Base-by-base conservation (phyloP, 2,888 invertebrate species). In the Acrobasis suavella region DNA sequence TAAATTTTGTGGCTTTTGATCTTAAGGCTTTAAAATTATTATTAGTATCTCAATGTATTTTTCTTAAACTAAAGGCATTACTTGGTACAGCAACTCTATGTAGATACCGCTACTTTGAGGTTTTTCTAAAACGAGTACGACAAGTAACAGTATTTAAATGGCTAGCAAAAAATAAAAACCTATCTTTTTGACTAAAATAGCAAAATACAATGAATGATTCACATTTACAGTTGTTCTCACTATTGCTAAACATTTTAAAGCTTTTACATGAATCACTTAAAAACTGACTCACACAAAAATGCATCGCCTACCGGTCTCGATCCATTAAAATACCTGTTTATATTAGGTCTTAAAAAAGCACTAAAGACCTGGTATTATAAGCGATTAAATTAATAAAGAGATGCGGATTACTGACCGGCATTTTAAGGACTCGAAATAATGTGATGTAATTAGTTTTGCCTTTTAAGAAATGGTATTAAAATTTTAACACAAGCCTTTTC, bases 261-360 rank as follows among this genome's bases (percentile, higher is more conserved):
- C 15, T 50, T 59, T 59, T 38, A 16, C 16, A 51, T 14, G 59
- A 50, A 60, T 60, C 59, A 50, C 9, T 14, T 39, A 16, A 49
- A 50, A 50, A 50, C 15, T 59, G 50, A 55, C 17, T 55, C 55
- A 55, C 50, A 38, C 50, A 60, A 38, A 60, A 50, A 60, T 50
- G 17, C 59, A 60, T 38, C 42, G 56, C 42, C 56, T 42, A 38
- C 56, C 56, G 56, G 56, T 42, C 56, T 22, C 22, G 22, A n/a
- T 9, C 56, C 42, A 56, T 56, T 56, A 42, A 56, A 14, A 56
- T 56, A 56, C 14, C 56, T 22, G 56, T 42, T 42, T 42, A 38
- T 16, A 16, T 39, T 55, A 56, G 56, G 56, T 56, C 17, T 56
- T 56, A 56, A 56, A 56, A 22, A 17, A 56, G 56, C 42, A 56